Percentiles rank a stretch among this genome's conserved stretches.
Conservation (phyloP, 2,888 invertebrate species). For the Phalera bucephala region DNA sequence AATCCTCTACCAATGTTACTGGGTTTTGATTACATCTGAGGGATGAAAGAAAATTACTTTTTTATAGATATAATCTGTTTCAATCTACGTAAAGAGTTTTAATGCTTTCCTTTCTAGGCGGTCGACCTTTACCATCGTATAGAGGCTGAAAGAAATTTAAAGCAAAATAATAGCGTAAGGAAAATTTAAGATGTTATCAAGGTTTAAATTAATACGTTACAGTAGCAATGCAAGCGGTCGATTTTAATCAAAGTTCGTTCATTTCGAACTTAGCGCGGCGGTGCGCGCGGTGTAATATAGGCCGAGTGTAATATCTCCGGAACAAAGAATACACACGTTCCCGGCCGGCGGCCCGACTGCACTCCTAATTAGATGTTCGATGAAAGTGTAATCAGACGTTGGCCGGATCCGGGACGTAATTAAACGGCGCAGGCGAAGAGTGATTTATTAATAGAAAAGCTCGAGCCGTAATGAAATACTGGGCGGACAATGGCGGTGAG, state of each 20-base stretch:
- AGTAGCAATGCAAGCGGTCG: slow-evolving; percentile 50
- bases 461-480: slow-evolving; percentile 82
- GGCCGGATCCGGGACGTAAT: slow-evolving; percentile 80
- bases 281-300: slow-evolving; percentile 61
- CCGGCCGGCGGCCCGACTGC: slow-evolving; percentile 58
- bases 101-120: neutral
- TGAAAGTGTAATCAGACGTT: slow-evolving; percentile 82
- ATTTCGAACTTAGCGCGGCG: slow-evolving; percentile 65
- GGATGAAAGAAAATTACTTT: too few species aligned
- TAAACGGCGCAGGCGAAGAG: slow-evolving; percentile 81
- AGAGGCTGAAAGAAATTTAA: neutral
- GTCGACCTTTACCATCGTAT: too few species aligned
- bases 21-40: too few species aligned
- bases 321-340: slow-evolving; percentile 76
- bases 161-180: neutral
- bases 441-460: slow-evolving; percentile 84
- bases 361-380: slow-evolving; percentile 83
- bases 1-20: too few species aligned
- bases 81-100: neutral
- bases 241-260: slow-evolving; percentile 77
- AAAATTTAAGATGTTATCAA: slow-evolving; percentile 20
- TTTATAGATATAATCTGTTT: too few species aligned
- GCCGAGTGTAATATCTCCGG: slow-evolving; percentile 66
- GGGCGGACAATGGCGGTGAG: slow-evolving; percentile 78
- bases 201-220: slow-evolving; percentile 29